Evolutionary conservation across 2,797 vertebrate species (phyloP).

Genomic region (Danionella dracula): DNA sequence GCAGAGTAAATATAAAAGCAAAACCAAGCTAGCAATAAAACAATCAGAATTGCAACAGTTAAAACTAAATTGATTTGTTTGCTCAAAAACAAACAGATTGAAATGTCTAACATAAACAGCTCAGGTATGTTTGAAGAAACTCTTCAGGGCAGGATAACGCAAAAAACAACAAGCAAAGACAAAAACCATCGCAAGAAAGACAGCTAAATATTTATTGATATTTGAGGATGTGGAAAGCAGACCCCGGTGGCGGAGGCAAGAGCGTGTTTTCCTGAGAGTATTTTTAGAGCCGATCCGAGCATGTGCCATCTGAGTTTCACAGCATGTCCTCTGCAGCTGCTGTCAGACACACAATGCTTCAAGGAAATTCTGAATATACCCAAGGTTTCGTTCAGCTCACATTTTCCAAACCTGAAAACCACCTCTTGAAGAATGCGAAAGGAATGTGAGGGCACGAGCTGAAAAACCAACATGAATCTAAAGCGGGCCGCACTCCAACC

Average conservation of each 20-base stretch:
- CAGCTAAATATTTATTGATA: background rate
- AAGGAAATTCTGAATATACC: background rate
- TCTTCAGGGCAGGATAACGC: too few species aligned
- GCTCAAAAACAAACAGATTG: too few species aligned
- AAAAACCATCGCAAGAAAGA: background rate
- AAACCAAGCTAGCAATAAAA: too few species aligned
- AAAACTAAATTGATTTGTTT: too few species aligned
- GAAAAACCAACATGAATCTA: too few species aligned
- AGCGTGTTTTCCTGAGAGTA: constrained; percentile 26
- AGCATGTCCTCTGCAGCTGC: constrained; percentile 24
- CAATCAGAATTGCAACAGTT: too few species aligned
- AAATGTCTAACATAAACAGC: too few species aligned
- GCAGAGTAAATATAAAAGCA: too few species aligned
- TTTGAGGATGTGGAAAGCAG: background rate
- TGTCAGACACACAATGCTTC: background rate
- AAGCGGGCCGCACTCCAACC: too few species aligned
- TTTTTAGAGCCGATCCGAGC: constrained; percentile 33
- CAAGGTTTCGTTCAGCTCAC: background rate
- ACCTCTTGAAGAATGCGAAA: background rate
- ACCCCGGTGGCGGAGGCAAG: background rate
- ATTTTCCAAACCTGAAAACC: background rate
- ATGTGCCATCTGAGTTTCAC: constrained; percentile 14
- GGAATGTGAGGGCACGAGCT: background rate
- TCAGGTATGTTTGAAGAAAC: too few species aligned
- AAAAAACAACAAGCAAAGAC: background rate